Conservation (phyloP, 92 coral and sea anemone genomes). For the Palythoa caribaeorum region DNA sequence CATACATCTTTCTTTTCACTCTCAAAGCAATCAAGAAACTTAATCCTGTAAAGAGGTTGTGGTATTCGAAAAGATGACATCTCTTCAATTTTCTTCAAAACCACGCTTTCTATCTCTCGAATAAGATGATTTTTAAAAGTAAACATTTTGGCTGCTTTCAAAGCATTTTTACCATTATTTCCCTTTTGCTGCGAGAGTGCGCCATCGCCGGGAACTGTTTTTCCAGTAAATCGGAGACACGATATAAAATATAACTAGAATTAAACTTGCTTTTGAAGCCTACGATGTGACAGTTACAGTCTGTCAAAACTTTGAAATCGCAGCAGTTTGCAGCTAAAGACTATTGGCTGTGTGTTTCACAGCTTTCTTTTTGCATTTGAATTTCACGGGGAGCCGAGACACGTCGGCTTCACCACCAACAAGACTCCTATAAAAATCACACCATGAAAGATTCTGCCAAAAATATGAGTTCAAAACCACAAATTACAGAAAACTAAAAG, state of each 20-base stretch:
- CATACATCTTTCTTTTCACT: background rate
- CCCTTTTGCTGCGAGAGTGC: background rate
- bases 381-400: slow-evolving; percentile 53
- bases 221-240: background rate
- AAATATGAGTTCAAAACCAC: background rate
- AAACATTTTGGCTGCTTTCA: background rate
- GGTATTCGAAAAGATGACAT: background rate
- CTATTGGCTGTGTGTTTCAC: slow-evolving; percentile 30
- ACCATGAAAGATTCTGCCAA: slow-evolving; percentile 3
- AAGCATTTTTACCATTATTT: background rate
- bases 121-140: background rate
- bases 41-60: background rate
- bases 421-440: slow-evolving; percentile 39
- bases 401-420: slow-evolving; percentile 36
- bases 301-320: slow-evolving; percentile 45
- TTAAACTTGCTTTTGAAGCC: slow-evolving; percentile 6
- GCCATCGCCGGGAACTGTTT: background rate
- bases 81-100: background rate
- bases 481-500: background rate
- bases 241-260: background rate
- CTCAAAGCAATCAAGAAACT: background rate
- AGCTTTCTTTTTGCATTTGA: slow-evolving; percentile 29
- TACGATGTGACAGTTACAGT: slow-evolving; percentile 14
- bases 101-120: background rate
- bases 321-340: slow-evolving; percentile 38